Evolutionary conservation across 2,797 vertebrate species (phyloP).

Genomic region (Rhynchonycteris naso): DNA sequence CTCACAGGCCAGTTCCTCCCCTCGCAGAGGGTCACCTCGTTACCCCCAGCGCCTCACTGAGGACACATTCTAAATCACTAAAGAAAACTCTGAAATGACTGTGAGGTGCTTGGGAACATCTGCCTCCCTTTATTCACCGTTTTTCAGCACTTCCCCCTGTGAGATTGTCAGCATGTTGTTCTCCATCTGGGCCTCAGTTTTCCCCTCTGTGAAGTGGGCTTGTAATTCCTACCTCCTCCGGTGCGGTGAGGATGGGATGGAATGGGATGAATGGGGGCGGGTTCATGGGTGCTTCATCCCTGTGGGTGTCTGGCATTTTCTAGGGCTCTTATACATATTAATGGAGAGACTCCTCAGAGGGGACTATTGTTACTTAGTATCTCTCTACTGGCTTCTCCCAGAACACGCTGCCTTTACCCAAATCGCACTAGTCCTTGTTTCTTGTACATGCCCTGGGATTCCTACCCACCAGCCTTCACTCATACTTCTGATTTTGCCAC

Average conservation of each 20-base stretch:
- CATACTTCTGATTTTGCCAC: not conserved
- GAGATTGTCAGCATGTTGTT: not conserved
- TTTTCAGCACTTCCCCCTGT: not conserved
- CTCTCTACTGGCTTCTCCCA: not conserved
- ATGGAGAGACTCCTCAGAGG: not conserved
- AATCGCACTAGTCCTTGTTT: not conserved
- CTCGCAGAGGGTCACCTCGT: not conserved
- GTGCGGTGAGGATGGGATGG: no score
- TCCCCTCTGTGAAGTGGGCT: no score
- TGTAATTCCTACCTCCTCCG: not conserved
- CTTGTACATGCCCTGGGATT: not conserved
- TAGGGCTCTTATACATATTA: not conserved
- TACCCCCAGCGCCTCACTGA: not conserved
- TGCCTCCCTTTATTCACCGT: accelerated
- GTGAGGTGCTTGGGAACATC: not conserved
- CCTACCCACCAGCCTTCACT: not conserved
- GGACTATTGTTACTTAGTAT: not conserved
- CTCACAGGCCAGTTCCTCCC: not conserved
- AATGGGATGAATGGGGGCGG: accelerated
- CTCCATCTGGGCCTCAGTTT: not conserved
- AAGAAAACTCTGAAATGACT: not conserved
- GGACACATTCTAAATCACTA: not conserved
- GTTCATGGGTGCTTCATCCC: not conserved
- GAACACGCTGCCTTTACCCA: not conserved
- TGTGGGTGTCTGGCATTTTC: not conserved